Base-by-base conservation (phyloP, 2,113 vertebrate genomes). In the Phylloscopus trochiloides region DNA sequence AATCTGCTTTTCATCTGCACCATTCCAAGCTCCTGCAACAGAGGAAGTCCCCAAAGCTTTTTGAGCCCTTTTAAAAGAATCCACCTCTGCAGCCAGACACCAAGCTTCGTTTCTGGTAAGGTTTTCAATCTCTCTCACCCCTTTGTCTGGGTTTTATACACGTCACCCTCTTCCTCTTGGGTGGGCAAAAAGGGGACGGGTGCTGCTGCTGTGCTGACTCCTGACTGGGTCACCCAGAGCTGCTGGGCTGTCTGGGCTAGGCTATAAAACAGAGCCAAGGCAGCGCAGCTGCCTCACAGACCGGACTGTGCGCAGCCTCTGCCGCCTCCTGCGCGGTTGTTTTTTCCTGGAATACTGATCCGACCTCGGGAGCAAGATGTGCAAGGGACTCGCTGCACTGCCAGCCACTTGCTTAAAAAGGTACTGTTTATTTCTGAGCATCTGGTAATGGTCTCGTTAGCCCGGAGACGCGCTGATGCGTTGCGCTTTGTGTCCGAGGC, bases 361-460 rank as follows among this genome's bases (percentile, higher is more conserved):
- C 83, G 16, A 57, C 82, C 67, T 43, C 50, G 6, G 63, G 26
- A 73, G 26, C 95, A 98, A 93, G 95, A 99, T 99, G 99, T 99
- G 99, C 96, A 99, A 99, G 96, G 99, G 99, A 97, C 99, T 99
- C 5, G 98, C 99, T 38, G 98, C 98, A 1, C 98, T 99, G 68
- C 99, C 99, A 48, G 98, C 99, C 51, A 99, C 99, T 91, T 99
- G 99, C 97, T 96, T 99, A 92, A 99, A 98, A 98, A 99, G 99
- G 99, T 99, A 98, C 97, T 98, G 63, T 70, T 89, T 85, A 54
- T 95, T 91, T 89, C 89, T 68, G 86, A 77, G 74, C 31, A n/a
- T 59, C 57, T 72, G 57, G 40, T 31, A 40, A 36, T 38, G 78
- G 82, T 73, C 38, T 28, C 3, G 20, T 55, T n/a, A 54, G 72